A percentile compares a stretch with the other conserved stretches of the same genome.
Conservation (phyloP, 2,888 invertebrate species). For the Crossocerus cetratus region DNA sequence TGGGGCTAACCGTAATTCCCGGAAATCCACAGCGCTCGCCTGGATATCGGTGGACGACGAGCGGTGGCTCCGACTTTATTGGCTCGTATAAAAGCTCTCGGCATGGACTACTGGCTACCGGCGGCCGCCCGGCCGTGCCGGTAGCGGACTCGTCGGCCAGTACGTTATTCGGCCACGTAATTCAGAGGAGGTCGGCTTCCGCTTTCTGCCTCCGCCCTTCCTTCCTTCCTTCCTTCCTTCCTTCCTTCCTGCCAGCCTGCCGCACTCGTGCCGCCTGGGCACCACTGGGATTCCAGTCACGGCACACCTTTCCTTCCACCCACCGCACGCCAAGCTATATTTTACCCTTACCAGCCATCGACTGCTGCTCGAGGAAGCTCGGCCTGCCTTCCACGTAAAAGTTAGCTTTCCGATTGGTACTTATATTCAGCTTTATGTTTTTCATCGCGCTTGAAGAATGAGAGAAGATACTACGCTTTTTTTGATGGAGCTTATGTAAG, state of each 20-base stretch:
- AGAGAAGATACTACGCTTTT: no score
- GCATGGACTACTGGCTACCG: conserved; percentile 23
- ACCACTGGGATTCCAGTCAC: conserved; percentile 10
- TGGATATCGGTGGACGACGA: conserved; percentile 30
- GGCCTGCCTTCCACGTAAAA: no score
- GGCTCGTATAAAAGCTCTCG: conserved; percentile 48
- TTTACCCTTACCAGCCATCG: no score
- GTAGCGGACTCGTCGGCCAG: conserved; percentile 10
- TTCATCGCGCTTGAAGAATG: no score
- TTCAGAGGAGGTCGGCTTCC: conserved; percentile 42
- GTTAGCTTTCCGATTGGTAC: no score
- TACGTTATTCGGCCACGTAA: conserved; percentile 48
- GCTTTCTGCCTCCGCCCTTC: conserved; percentile 1
- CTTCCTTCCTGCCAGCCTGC: no score
- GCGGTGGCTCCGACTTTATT: conserved; percentile 44
- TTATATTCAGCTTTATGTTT: no score
- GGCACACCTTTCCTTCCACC: conserved; percentile 5
- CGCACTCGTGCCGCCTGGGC: not conserved
- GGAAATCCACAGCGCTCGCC: conserved; percentile 32
- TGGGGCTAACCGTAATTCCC: conserved; percentile 37
- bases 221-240: conserved; percentile 18
- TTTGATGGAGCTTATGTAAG: no score
- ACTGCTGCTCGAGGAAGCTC: no score
- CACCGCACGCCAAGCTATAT: no score
- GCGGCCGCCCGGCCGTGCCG: conserved; percentile 11